Percentiles rank a stretch among this genome's conserved stretches.
phyloP scores from a whole-genome alignment of 2,113 vertebrate genomes.

The Noctilio leporinus region DNA sequence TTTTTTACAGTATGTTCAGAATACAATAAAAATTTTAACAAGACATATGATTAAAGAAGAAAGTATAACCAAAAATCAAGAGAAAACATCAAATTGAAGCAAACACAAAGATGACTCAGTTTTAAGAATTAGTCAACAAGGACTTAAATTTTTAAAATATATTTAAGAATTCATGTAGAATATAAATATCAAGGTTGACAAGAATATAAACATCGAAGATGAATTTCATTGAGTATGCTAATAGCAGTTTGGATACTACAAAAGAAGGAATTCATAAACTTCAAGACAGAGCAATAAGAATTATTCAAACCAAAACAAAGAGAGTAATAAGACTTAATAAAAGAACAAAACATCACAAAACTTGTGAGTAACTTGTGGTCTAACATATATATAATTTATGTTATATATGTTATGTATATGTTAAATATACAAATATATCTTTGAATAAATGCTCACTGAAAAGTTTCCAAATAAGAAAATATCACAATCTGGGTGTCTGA shows the following conservation, averaged over 20 bases:
- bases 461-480: background rate
- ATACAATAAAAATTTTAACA: background rate
- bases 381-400: background rate
- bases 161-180: background rate
- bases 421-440: background rate
- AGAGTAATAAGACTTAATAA: background rate
- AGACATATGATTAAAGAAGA: background rate
- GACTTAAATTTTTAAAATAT: background rate
- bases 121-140: background rate
- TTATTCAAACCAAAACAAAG: background rate
- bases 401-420: no score
- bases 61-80: background rate
- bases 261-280: background rate
- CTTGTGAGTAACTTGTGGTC: background rate
- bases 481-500: background rate
- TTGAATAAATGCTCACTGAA: background rate
- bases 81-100: background rate
- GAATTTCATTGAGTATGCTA: background rate
- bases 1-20: background rate
- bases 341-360: background rate
- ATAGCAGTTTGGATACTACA: background rate
- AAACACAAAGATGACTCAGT: background rate
- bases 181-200: background rate
- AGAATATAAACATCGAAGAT: background rate
- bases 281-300: background rate